These are phyloP conservation scores for Matsumyia berberina DNA, from an alignment of 2,888 invertebrate genomes.

Conservation along the genomic window DNA sequence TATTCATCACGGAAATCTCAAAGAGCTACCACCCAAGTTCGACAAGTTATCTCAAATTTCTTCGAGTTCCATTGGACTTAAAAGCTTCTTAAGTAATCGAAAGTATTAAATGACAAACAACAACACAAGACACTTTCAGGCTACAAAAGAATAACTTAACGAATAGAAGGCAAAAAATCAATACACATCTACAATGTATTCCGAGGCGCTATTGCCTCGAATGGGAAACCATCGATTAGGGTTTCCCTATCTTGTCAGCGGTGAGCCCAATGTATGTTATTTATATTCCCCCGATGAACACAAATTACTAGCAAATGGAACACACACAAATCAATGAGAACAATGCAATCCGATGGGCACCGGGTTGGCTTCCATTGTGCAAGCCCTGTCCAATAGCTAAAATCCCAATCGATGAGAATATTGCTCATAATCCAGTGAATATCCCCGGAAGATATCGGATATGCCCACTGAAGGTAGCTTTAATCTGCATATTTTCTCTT, in stretches of 20 bases:
- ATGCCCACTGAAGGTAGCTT: constrained; percentile 12
- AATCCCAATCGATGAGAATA: constrained; percentile 6
- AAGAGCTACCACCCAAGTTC: not conserved
- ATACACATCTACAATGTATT: constrained; percentile 24
- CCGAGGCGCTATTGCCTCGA: not conserved
- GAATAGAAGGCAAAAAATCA: constrained; percentile 24
- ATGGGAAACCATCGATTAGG: constrained; percentile 34
- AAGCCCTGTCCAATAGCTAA: constrained; percentile 1
- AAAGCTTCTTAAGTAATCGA: constrained; percentile 27
- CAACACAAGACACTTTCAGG: not conserved
- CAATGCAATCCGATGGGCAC: constrained; percentile 38
- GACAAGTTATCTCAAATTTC: constrained; percentile 11
- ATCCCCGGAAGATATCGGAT: constrained; percentile 4
- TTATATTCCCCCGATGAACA: constrained; percentile 20
- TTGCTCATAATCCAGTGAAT: not conserved
- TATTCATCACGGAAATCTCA: constrained; percentile 1
- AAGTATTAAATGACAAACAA: constrained; percentile 39
- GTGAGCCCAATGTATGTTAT: constrained; percentile 17
- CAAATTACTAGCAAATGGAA: constrained; percentile 37
- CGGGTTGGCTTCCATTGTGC: constrained; percentile 19
- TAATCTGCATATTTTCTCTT: constrained; percentile 19
- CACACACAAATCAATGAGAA: constrained; percentile 47
- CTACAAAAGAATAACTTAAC: constrained; percentile 1
- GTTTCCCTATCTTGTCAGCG: constrained; percentile 46
- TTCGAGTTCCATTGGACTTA: not conserved